Evolutionary conservation across 2,113 vertebrate species (phyloP).

Genomic region (Microcebus murinus): DNA sequence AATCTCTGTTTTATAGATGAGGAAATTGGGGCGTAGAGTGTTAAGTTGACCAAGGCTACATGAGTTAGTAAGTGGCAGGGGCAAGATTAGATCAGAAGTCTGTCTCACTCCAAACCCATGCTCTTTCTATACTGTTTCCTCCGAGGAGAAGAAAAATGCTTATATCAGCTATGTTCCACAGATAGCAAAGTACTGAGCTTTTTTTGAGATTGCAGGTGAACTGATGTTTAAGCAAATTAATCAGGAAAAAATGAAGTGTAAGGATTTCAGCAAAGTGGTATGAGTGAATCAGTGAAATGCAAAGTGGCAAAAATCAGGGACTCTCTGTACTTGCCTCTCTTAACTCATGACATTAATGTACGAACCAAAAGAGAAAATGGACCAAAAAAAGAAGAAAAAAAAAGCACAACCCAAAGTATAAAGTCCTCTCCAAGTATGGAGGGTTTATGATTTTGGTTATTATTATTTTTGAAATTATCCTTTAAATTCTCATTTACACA

Average conservation of each 20-base stretch:
- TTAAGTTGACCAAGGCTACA: background rate
- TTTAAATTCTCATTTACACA: background rate
- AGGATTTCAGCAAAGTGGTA: constrained; percentile 31
- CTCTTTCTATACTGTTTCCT: background rate
- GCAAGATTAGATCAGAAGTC: constrained; percentile 9
- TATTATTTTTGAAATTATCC: constrained; percentile 3
- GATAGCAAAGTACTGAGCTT: background rate
- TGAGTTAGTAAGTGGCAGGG: background rate
- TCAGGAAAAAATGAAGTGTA: constrained; percentile 24
- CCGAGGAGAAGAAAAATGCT: background rate
- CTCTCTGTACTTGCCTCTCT: background rate
- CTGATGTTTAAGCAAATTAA: constrained; percentile 53
- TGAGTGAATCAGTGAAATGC: background rate
- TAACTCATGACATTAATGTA: background rate
- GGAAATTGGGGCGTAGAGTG: background rate
- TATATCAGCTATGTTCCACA: constrained; percentile 42
- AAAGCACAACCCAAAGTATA: background rate
- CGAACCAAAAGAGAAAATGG: background rate
- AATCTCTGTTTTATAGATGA: background rate
- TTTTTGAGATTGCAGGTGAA: constrained; percentile 19
- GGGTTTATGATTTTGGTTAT: background rate
- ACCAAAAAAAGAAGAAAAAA: background rate
- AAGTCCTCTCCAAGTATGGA: background rate
- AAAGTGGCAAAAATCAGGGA: background rate
- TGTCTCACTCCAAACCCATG: background rate